These are phyloP conservation scores for Hydrolagus affinis DNA, from an alignment of 2,113 vertebrate species.

Conservation along the genomic window DNA sequence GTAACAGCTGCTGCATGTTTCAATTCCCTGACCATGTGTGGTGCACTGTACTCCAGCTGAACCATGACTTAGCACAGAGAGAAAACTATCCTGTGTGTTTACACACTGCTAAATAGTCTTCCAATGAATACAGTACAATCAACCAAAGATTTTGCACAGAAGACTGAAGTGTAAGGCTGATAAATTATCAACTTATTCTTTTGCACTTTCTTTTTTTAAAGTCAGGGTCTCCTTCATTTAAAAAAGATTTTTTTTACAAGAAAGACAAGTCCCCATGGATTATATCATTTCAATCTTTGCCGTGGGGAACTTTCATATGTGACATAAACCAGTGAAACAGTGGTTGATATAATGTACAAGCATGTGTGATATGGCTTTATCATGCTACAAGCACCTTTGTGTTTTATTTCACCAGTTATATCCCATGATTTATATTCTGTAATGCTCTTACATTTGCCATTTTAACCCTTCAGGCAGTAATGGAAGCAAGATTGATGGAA, in stretches of 20 bases:
- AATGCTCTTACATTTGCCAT: no score
- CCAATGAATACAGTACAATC: not conserved
- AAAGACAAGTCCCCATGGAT: not conserved
- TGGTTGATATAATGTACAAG: not conserved
- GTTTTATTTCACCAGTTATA: not conserved
- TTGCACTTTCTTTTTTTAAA: constrained; percentile 16
- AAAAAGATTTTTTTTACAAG: not conserved
- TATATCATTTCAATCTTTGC: constrained; percentile 27
- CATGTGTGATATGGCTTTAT: no score
- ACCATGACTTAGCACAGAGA: not conserved
- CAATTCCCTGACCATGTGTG: not conserved
- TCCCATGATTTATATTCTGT: not conserved
- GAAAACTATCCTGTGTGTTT: constrained; percentile 30
- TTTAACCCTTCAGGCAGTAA: no score
- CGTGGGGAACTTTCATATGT: constrained; percentile 26
- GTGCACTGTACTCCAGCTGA: not conserved
- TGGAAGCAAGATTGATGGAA: no score
- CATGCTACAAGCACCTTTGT: no score
- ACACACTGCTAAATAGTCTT: not conserved
- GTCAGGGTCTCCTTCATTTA: constrained; percentile 7
- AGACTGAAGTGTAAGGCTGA: constrained; percentile 32
- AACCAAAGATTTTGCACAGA: constrained; percentile 35
- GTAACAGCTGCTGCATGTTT: not conserved
- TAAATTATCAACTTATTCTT: constrained; percentile 26
- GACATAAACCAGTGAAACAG: not conserved